Conservation (phyloP, 2,113 vertebrate species). For the Nannospalax galili region DNA sequence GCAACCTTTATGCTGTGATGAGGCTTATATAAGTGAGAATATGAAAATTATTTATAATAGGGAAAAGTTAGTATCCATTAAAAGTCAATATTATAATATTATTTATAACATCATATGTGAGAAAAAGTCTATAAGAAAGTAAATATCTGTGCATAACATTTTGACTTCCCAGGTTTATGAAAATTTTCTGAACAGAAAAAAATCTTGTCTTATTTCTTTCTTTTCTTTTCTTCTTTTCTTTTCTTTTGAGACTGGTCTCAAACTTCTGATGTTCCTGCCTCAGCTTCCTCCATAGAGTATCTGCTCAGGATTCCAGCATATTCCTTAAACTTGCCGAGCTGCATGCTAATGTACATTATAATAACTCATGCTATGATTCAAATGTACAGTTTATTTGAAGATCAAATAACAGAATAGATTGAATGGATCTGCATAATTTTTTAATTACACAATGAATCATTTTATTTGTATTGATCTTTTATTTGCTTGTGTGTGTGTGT, state of each 20-base stretch:
- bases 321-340: background rate
- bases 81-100: background rate
- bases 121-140: background rate
- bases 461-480: no score
- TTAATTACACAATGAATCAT: background rate
- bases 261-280: background rate
- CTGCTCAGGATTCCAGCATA: background rate
- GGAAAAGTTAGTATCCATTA: background rate
- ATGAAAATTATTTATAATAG: background rate
- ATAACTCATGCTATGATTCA: background rate
- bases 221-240: no score
- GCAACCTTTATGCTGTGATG: background rate
- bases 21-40: background rate
- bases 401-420: background rate
- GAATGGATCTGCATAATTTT: background rate
- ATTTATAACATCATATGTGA: no score
- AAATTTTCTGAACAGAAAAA: background rate
- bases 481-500: no score
- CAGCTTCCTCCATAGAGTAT: background rate
- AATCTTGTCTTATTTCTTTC: background rate
- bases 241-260: background rate
- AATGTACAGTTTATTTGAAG: background rate
- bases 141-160: background rate
- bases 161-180: background rate
- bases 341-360: background rate